phyloP scores from a whole-genome alignment of 2,113 vertebrate genomes.

The Aepyceros melampus region DNA sequence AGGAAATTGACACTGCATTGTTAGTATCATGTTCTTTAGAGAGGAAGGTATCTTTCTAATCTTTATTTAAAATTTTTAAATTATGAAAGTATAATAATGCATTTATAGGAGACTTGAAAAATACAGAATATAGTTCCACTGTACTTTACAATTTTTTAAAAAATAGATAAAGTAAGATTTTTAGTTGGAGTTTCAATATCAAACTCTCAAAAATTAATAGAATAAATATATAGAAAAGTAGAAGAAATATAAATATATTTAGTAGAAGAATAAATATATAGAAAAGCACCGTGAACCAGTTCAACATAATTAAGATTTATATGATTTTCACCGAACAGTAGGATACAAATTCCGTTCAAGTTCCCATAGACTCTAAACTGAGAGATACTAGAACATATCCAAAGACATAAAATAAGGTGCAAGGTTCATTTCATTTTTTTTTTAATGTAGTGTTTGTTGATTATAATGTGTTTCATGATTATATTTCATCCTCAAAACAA shows the following conservation, averaged over 20 bases:
- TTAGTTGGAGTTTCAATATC: neutral
- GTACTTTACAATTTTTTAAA: neutral
- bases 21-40: neutral
- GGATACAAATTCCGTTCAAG: neutral
- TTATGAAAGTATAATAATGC: neutral
- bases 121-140: neutral
- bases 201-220: neutral
- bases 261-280: neutral
- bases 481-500: neutral
- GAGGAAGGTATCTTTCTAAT: neutral
- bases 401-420: neutral
- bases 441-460: neutral
- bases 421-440: neutral
- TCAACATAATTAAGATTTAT: neutral
- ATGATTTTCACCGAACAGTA: neutral
- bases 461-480: neutral
- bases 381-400: neutral
- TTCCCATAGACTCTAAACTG: neutral
- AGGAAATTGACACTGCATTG: neutral
- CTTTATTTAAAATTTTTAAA: neutral
- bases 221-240: neutral
- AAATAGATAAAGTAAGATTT: neutral
- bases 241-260: too few species aligned
- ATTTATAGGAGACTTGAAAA: neutral
- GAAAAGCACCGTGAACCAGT: neutral